Percentiles rank a stretch among this genome's conserved stretches.
Evolutionary conservation across 2,888 invertebrate genomes (phyloP).

Genomic region (Fragum whitleyi): DNA sequence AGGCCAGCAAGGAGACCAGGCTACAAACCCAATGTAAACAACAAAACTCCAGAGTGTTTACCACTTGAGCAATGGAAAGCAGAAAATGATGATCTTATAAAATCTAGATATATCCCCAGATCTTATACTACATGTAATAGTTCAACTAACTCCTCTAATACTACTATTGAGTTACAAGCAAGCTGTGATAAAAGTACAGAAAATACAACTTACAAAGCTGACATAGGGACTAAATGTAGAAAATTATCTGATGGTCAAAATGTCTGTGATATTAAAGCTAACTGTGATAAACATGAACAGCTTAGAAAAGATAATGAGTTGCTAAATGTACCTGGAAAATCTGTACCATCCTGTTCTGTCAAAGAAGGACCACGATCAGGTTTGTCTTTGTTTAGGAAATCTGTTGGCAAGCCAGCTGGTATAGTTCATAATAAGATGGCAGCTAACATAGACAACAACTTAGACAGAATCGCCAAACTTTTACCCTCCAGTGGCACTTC

Average conservation of each 20-base stretch:
- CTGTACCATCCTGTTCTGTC: background rate
- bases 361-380: slow-evolving; percentile 13
- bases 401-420: slow-evolving; percentile 38
- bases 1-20: slow-evolving; percentile 52
- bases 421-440: background rate
- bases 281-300: background rate
- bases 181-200: background rate
- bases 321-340: background rate
- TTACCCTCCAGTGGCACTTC: background rate
- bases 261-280: background rate
- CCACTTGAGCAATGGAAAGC: slow-evolving; percentile 39
- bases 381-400: slow-evolving; percentile 47
- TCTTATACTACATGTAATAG: background rate
- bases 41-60: slow-evolving; percentile 49
- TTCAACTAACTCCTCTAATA: background rate
- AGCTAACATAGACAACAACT: slow-evolving; percentile 47
- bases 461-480: slow-evolving; percentile 32
- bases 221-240: background rate
- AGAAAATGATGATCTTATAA: slow-evolving; percentile 2
- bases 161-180: background rate
- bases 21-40: background rate
- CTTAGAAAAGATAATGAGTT: background rate
- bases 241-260: background rate
- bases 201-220: background rate
- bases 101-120: background rate